Evolutionary conservation across 2,888 invertebrate species (phyloP), one percentile per base, ranked within the genome.

Genomic region (Epinotia demarniana): DNA sequence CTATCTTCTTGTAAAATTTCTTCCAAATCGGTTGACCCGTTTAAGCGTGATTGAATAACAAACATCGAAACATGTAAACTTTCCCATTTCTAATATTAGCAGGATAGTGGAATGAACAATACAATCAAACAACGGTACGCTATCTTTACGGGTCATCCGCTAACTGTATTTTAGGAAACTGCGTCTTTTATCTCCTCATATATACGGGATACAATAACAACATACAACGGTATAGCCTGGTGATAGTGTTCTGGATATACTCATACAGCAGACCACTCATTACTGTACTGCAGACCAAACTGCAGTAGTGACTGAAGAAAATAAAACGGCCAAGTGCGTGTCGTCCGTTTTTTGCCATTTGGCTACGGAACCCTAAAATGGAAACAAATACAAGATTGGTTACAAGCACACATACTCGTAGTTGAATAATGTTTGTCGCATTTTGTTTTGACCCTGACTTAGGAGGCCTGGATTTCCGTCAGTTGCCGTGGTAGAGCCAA

Each of bases 401-500:
- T 53, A 53, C 6, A 8, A 53, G n/a, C 6, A 53, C 16, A 62
- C 49, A 46, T n/a, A n/a, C n/a, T n/a, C 13, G 23, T 27, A 23
- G 16, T 23, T 64, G 43, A 64, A 64, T 64, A 64, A 49, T 27
- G n/a, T 9, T n/a, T n/a, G 11, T n/a, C 49, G 49, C 43, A 49
- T 49, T 64, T 64, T 27, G n/a, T 53, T 64, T 9, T 49, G 46
- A 23, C 23, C 46, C 16, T 64, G 23, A 49, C 11, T 61, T 66
- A 53, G 53, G 33, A 16, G 9, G 33, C 53, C n/a, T 27, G 46
- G n/a, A 66, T 66, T 53, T 55, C 33, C 33, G 27, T 27, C 66
- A 53, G 53, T 66, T 33, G 66, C 53, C 5, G 27, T 27, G 49
- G 49, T 64, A 53, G 49, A 49, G 23, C 64, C n/a, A 55, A 66